Base-by-base conservation (phyloP, 37 sponge, comb jelly and placozoan species). In the Axinella damicornis region DNA sequence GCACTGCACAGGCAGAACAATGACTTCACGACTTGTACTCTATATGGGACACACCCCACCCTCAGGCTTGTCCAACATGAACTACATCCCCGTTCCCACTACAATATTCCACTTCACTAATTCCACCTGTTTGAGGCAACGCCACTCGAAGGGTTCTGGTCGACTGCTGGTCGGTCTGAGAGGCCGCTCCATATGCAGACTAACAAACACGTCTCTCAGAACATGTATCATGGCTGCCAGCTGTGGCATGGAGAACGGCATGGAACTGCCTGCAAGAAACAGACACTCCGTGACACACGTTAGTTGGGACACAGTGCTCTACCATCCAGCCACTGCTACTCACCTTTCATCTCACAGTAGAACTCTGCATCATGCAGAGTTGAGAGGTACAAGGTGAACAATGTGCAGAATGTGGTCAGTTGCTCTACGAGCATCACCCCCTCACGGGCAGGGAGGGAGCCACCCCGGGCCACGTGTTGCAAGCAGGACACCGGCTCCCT, bases 331-430 rank as follows among this genome's bases (percentile, higher is more conserved):
- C 46, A 46, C 46, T 12, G 25, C 14, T 0, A 21, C 77, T 19
- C 22, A 66, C 66, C 66, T 73, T 71, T 41, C 22, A 61, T 60
- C 77, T 85, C 77, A 37, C 28, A 15, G 38, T 80, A 85, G 70
- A 93, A 84, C 77, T 93, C 93, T 2, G 77, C 76, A 68, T 93
- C 93, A 38, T 93, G 93, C 28, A 93, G 85, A 17, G 90, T 82
- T 15, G 76, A 75, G n/a, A 93, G 89, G 53, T 85, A 75, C 54
- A 93, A 37, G 31, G 77, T 59, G 77, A 85, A 81, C 40, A 93
- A 78, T 27, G 33, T 33, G 22, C 56, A 81, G 73, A 93, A 93
- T 57, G 81, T 63, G 0, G 77, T 38, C 60, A 93, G 86, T 21
- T 37, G 72, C 9, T 86, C 85, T 18, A 85, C 65, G 22, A 93